These are phyloP conservation scores for Lacerta viridis DNA, from an alignment of 2,797 vertebrate genomes.

Conservation along the genomic window DNA sequence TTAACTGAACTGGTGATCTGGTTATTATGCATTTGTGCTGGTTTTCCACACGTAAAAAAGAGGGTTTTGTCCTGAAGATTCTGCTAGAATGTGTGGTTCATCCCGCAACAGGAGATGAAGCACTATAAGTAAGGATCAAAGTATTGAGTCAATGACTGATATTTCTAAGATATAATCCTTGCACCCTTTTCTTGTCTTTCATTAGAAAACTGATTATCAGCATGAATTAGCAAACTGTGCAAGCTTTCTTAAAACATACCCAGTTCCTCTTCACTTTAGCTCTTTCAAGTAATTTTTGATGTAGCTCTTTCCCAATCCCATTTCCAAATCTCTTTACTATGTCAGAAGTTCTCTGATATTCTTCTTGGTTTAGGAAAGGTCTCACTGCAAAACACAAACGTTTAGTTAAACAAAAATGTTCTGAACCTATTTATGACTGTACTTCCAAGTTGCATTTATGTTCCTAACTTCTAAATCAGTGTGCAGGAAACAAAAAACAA, in stretches of 20 bases:
- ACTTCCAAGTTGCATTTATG: constrained; percentile 1
- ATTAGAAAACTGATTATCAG: not conserved
- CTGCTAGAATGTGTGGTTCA: not conserved
- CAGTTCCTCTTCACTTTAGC: constrained; percentile 91
- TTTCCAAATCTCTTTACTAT: constrained; percentile 89
- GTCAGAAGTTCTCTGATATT: constrained; percentile 85
- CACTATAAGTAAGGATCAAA: not conserved
- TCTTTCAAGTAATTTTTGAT: constrained; percentile 91
- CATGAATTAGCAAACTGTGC: too few relatives aligned
- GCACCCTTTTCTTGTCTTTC: not conserved
- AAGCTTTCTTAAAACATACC: constrained; percentile 80
- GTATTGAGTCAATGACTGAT: not conserved
- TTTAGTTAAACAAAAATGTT: constrained; percentile 19
- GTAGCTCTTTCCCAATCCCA: constrained; percentile 89
- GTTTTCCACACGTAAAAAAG: not conserved
- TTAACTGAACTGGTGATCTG: not conserved
- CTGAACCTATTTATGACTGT: not conserved
- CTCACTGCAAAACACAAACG: constrained; percentile 84
- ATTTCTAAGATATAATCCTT: constrained; percentile 2
- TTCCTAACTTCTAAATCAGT: not conserved
- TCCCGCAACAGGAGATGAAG: not conserved
- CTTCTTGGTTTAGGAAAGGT: constrained; percentile 90
- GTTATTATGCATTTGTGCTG: not conserved
- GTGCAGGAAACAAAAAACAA: not conserved
- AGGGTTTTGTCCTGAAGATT: not conserved